Conservation (phyloP, 2,113 vertebrate species). For the Nerophis lumbriciformis region DNA sequence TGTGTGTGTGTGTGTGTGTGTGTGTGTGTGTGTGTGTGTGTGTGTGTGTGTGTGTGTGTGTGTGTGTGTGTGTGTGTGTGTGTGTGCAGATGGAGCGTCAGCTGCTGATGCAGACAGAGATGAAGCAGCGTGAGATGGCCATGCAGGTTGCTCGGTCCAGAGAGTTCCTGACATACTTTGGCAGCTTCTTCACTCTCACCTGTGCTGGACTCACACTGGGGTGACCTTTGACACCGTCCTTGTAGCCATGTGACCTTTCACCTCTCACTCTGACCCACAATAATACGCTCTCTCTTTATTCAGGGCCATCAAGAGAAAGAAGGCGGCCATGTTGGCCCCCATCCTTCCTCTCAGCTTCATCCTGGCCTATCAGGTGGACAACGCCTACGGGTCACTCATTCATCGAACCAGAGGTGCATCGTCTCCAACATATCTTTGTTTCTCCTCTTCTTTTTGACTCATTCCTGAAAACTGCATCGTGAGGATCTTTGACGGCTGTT, state of each 20-base stretch:
- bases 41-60: neutral
- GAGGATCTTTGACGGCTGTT: no score
- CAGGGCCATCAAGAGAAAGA: constrained; percentile 80
- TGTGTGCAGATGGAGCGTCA: constrained; percentile 81
- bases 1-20: neutral
- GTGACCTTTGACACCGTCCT: constrained; percentile 51
- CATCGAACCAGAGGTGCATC: constrained; percentile 79
- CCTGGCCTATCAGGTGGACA: constrained; percentile 80
- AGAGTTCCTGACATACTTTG: constrained; percentile 86
- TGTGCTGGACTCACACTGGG: constrained; percentile 69
- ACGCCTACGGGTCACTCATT: constrained; percentile 79
- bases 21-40: neutral
- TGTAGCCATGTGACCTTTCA: neutral
- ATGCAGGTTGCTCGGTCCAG: constrained; percentile 86
- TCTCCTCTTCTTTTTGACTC: no score
- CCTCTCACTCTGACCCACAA: no score
- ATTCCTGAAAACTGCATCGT: no score
- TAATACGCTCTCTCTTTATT: neutral
- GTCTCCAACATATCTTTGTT: neutral
- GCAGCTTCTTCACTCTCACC: constrained; percentile 74
- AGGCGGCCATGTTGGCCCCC: constrained; percentile 69
- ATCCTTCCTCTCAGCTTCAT: constrained; percentile 81
- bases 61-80: neutral
- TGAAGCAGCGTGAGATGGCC: constrained; percentile 84
- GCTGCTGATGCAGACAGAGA: constrained; percentile 85